phyloP scores from a whole-genome alignment of 1,140 invertebrate species.

The Oreohelix idahoensis region DNA sequence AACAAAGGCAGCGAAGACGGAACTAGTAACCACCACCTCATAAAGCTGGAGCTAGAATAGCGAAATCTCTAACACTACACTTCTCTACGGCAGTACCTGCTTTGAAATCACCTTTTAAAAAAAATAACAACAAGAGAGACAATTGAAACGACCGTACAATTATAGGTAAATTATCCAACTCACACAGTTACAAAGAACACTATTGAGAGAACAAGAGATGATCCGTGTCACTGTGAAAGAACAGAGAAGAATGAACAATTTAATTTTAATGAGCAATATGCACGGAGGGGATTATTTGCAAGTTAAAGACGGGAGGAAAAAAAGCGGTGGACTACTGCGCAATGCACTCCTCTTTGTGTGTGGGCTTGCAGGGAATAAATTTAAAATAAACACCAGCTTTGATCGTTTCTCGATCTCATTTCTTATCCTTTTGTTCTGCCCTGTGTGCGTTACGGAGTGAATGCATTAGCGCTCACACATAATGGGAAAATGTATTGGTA shows the following conservation, averaged over 20 bases:
- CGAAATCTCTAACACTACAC: too few species aligned
- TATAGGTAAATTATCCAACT: too few species aligned
- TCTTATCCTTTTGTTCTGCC: slow-evolving; percentile 2
- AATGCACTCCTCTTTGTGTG: background rate
- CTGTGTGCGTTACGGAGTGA: background rate
- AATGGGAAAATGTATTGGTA: background rate
- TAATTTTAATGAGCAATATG: slow-evolving; percentile 2
- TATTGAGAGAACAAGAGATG: too few species aligned
- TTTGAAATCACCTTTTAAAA: too few species aligned
- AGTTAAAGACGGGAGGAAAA: background rate
- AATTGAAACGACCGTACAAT: too few species aligned
- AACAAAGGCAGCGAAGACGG: too few species aligned
- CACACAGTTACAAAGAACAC: too few species aligned
- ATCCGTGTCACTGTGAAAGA: background rate
- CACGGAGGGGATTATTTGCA: background rate
- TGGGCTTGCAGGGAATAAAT: background rate
- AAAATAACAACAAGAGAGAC: too few species aligned
- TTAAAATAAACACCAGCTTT: slow-evolving; percentile 18
- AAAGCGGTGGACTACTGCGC: background rate
- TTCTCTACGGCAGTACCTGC: too few species aligned
- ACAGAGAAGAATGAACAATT: background rate
- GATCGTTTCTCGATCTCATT: slow-evolving; percentile 6
- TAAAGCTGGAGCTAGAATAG: too few species aligned
- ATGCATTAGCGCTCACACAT: slow-evolving; percentile 1
- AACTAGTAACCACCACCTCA: too few species aligned